Conservation (phyloP, 2,113 vertebrate species). For the Centropus unirufus region DNA sequence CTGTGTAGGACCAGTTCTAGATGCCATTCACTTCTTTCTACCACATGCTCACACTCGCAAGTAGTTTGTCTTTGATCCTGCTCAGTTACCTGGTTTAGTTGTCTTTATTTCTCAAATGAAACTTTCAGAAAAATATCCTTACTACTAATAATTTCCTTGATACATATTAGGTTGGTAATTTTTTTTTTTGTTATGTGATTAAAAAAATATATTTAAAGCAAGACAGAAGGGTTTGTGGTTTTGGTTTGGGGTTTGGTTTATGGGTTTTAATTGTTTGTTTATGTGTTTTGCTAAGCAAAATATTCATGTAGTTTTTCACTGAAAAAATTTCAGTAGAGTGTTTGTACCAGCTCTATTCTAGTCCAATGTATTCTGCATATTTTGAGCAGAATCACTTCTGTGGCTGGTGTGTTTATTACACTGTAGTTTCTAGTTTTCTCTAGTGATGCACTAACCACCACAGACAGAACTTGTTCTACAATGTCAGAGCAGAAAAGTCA, state of each 20-base stretch:
- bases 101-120: background rate
- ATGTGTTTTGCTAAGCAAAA: background rate
- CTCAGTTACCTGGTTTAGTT: background rate
- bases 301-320: background rate
- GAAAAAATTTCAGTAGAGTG: background rate
- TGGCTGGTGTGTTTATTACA: fast-evolving
- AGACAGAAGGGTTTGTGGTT: background rate
- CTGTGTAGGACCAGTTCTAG: background rate
- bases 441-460: background rate
- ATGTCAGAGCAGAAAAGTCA: background rate
- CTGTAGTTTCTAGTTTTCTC: no score
- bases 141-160: background rate
- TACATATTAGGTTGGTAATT: background rate
- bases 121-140: background rate
- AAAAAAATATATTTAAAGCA: background rate
- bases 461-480: background rate
- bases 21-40: background rate
- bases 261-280: background rate
- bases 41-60: background rate
- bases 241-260: background rate
- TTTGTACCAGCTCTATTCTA: background rate
- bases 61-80: background rate
- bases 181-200: background rate
- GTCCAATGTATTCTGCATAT: fast-evolving
- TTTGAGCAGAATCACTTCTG: background rate